Base-by-base conservation (phyloP, 2,797 vertebrate species). In the Pangasius mekongensis region DNA sequence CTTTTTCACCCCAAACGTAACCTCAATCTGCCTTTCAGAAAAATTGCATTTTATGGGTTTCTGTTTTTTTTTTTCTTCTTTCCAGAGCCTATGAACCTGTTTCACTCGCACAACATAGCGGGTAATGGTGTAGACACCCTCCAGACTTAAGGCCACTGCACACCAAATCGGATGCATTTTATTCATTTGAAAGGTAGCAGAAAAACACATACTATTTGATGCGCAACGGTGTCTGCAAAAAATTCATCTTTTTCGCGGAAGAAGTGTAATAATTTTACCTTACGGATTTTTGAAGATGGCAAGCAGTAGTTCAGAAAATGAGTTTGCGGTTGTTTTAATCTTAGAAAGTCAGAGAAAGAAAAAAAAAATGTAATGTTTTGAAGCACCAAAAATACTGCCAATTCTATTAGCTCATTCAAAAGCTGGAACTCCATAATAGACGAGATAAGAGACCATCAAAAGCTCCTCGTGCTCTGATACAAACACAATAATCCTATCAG, bases 1-100 rank as follows among this genome's bases (percentile, higher is more conserved):
- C 74, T 85, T 73, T 86, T 83, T 73, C 85, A 62, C 60, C 66
- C 78, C 67, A 36, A 83, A 67, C 69, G 2, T 77, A 83, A 89
- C 78, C 88, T 86, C 88, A 86, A 86, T 86, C 56, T 86, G 88
- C 88, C 69, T 86, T 86, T 83, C 62, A 54, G 47, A 76, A 80
- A 81, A 80, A 78, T 66, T 78, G 60, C 47, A 80, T 87, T 80
- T 66, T 62, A 66, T 81, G 56, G 60, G 30, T 80, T 81, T n/a
- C 27, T 77, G 33, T 27, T 9, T 62, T 62, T 58, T 69, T n/a
- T 27, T 43, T 27, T 54, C 24, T 18, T 73, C 36, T 73, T 47
- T 30, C 54, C 80, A 2, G 14, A 73, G 52, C 43, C 43, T 74
- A 49, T 60, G 52, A 83, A 87, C 56, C 80, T 62, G 22, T 54